Percentiles rank a stretch among this genome's conserved stretches.
These are phyloP conservation scores for Pteromalus puparum DNA, from an alignment of 1,140 invertebrate species.

Conservation along the genomic window DNA sequence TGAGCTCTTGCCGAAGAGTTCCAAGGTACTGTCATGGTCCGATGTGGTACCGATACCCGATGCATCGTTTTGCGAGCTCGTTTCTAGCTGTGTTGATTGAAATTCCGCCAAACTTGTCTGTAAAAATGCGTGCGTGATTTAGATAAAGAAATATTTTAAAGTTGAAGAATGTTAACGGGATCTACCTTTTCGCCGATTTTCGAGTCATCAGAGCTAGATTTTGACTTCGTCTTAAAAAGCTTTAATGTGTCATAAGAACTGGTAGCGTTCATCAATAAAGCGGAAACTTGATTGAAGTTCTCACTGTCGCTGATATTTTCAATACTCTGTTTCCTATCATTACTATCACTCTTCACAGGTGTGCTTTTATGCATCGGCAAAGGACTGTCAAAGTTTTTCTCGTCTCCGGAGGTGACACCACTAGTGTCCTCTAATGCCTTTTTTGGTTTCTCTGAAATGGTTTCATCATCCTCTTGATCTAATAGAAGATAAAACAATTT, in stretches of 20 bases:
- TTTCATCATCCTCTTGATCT: slow-evolving; percentile 41
- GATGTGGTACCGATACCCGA: neutral
- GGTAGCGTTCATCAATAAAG: slow-evolving; percentile 60
- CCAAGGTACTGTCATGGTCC: slow-evolving; percentile 55
- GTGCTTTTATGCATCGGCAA: slow-evolving; percentile 11
- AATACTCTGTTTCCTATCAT: slow-evolving; percentile 38
- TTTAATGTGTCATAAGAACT: slow-evolving; percentile 72
- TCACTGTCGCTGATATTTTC: slow-evolving; percentile 54
- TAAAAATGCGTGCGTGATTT: slow-evolving; percentile 4
- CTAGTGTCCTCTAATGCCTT: slow-evolving; percentile 6
- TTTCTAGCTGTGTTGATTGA: neutral
- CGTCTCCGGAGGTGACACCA: slow-evolving; percentile 27
- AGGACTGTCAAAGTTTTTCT: slow-evolving; percentile 40
- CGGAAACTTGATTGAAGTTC: slow-evolving; percentile 63
- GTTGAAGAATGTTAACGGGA: neutral
- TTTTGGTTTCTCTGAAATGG: slow-evolving; percentile 23
- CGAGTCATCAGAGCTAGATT: slow-evolving; percentile 62
- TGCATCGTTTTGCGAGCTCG: neutral
- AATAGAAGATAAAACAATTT: neutral
- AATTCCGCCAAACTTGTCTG: slow-evolving; percentile 10
- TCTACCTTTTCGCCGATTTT: slow-evolving; percentile 65
- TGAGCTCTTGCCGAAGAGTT: slow-evolving; percentile 54
- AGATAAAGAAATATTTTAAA: neutral
- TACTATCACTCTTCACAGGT: slow-evolving; percentile 20
- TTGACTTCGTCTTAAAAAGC: slow-evolving; percentile 66